Evolutionary conservation across 2,888 invertebrate genomes (phyloP).

Genomic region (Labia minor): DNA sequence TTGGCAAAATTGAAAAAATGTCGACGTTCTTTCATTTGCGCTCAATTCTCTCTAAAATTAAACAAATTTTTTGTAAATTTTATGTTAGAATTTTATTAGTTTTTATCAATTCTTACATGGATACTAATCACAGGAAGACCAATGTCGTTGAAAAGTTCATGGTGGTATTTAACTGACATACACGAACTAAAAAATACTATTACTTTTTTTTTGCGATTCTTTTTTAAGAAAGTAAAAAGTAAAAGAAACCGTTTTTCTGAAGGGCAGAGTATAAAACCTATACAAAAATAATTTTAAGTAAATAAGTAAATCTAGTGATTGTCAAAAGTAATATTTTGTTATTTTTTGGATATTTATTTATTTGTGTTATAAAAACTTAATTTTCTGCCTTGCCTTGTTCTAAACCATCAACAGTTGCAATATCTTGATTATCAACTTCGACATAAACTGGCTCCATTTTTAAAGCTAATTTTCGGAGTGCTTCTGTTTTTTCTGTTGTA

Average conservation of each 20-base stretch:
- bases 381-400: constrained; percentile 30
- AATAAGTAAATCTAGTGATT: too few species aligned
- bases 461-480: constrained; percentile 45
- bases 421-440: constrained; percentile 39
- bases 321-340: too few species aligned
- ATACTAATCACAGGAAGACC: constrained; percentile 49
- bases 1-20: constrained; percentile 51
- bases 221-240: constrained; percentile 50
- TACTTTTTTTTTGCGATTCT: constrained; percentile 46
- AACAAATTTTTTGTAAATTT: background rate
- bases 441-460: constrained; percentile 47
- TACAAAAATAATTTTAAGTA: constrained; percentile 13
- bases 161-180: constrained; percentile 48
- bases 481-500: constrained; percentile 45
- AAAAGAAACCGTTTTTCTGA: constrained; percentile 48
- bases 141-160: constrained; percentile 50
- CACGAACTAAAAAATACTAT: constrained; percentile 52
- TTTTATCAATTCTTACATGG: constrained; percentile 40
- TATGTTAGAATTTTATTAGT: background rate
- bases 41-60: constrained; percentile 47
- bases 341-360: too few species aligned
- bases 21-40: constrained; percentile 46
- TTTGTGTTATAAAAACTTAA: too few species aligned
- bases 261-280: constrained; percentile 49
- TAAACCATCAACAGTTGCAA: constrained; percentile 31